These are phyloP conservation scores for Ips typographus DNA, from an alignment of 1,140 invertebrate genomes.

Conservation along the genomic window DNA sequence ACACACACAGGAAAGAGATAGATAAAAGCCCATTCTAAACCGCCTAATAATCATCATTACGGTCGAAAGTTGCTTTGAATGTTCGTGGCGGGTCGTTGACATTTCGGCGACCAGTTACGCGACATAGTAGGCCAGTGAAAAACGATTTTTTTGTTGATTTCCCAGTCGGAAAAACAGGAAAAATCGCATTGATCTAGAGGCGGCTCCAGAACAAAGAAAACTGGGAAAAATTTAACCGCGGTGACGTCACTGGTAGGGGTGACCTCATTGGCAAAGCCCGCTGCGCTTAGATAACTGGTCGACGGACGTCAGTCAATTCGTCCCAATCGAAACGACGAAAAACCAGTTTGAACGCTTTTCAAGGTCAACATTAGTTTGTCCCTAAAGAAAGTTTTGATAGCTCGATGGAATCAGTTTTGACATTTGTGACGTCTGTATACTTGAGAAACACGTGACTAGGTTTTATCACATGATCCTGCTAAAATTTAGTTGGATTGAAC, in stretches of 20 bases:
- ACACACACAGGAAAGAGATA: background rate
- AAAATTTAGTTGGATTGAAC: no score
- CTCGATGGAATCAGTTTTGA: no score
- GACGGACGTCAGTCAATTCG: conserved; percentile 16
- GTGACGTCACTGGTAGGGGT: conserved; percentile 27
- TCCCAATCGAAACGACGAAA: background rate
- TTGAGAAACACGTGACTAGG: no score
- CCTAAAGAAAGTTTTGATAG: no score
- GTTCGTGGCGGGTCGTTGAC: background rate
- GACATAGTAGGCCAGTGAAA: background rate
- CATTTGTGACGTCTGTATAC: no score
- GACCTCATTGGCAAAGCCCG: conserved; percentile 36
- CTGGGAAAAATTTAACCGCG: conserved; percentile 32
- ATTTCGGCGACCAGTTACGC: background rate
- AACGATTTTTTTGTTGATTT: background rate
- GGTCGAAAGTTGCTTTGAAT: conserved; percentile 3
- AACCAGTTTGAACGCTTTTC: no score
- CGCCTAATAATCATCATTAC: conserved; percentile 3
- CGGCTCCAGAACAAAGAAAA: conserved; percentile 30
- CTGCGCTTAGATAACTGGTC: conserved; percentile 32
- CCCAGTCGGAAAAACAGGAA: background rate
- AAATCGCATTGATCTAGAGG: conserved; percentile 17
- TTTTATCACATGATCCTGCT: no score
- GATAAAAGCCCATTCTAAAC: conserved; percentile 1
- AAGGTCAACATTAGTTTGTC: no score